phyloP scores from a whole-genome alignment of 2,113 vertebrate species.

The Hippolais icterina region DNA sequence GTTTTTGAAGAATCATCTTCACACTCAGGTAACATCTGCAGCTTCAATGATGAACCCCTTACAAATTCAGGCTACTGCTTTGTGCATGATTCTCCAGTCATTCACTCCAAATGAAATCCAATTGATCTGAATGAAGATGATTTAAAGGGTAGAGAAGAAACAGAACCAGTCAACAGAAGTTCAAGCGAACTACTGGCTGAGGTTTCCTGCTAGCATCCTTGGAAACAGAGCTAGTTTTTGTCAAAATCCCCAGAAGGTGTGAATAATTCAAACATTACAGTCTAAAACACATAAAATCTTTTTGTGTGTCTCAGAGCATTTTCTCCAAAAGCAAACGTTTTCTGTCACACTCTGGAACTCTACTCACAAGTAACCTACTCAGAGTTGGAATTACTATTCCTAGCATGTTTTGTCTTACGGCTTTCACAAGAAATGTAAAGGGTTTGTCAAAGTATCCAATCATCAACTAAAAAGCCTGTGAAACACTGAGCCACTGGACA shows the following conservation, averaged over 20 bases:
- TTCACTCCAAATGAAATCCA: background rate
- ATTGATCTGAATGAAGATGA: background rate
- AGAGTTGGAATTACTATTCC: background rate
- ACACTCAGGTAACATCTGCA: background rate
- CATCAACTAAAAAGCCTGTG: background rate
- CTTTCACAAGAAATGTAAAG: background rate
- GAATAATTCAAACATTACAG: background rate
- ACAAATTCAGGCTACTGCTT: background rate
- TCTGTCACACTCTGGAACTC: background rate
- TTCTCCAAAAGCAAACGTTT: background rate
- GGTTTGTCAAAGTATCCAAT: background rate
- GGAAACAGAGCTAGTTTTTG: background rate
- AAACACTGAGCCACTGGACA: background rate
- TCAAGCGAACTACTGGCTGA: background rate
- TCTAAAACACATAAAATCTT: background rate
- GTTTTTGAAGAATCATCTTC: background rate
- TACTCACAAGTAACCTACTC: background rate
- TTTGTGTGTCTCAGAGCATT: background rate
- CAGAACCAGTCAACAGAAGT: background rate
- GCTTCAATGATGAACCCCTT: accelerated
- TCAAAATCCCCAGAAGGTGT: background rate
- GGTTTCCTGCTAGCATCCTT: background rate
- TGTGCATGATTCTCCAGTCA: background rate
- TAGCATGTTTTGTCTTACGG: background rate
- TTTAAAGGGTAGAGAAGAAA: background rate